Conservation (phyloP, 1,140 invertebrate genomes). For the Temnothorax curvispinosus region DNA sequence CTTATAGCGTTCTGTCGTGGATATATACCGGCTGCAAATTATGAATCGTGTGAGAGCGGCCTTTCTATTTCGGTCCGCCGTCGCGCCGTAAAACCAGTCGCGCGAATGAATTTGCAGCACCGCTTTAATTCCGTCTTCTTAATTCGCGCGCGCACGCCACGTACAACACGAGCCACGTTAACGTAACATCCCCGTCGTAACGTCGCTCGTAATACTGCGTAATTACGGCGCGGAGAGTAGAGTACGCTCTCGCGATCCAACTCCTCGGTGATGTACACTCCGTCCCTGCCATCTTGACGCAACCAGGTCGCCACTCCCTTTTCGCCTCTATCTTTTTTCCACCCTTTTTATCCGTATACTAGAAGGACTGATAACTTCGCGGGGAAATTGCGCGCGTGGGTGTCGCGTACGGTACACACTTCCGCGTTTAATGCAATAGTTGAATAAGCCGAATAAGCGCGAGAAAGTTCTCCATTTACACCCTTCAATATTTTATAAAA, state of each 20-base stretch:
- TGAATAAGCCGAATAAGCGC: not conserved
- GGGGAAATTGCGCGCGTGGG: slow-evolving; percentile 42
- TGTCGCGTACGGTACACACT: not conserved
- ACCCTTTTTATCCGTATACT: not conserved
- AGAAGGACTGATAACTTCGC: slow-evolving; percentile 6
- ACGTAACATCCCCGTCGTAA: slow-evolving; percentile 56
- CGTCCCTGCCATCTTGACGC: slow-evolving; percentile 42
- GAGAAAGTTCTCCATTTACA: not conserved
- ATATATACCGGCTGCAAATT: not conserved
- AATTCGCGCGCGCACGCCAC: slow-evolving; percentile 41
- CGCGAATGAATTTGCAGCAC: slow-evolving; percentile 43
- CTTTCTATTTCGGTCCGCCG: slow-evolving; percentile 24
- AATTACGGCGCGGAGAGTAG: slow-evolving; percentile 33
- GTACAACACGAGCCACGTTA: slow-evolving; percentile 46
- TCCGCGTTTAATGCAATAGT: slow-evolving; percentile 16
- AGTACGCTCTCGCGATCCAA: slow-evolving; percentile 19
- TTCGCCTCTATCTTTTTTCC: slow-evolving; percentile 11
- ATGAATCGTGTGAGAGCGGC: slow-evolving; percentile 10
- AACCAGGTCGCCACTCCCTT: slow-evolving; percentile 38
- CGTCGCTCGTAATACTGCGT: slow-evolving; percentile 51
- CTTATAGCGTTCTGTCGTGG: not conserved
- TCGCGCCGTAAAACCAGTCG: slow-evolving; percentile 37
- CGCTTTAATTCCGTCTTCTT: slow-evolving; percentile 55
- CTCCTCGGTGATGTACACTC: slow-evolving; percentile 32
- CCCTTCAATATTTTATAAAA: not conserved